Base-by-base conservation (phyloP, 2,797 vertebrate genomes). In the Cirrhinus molitorella region DNA sequence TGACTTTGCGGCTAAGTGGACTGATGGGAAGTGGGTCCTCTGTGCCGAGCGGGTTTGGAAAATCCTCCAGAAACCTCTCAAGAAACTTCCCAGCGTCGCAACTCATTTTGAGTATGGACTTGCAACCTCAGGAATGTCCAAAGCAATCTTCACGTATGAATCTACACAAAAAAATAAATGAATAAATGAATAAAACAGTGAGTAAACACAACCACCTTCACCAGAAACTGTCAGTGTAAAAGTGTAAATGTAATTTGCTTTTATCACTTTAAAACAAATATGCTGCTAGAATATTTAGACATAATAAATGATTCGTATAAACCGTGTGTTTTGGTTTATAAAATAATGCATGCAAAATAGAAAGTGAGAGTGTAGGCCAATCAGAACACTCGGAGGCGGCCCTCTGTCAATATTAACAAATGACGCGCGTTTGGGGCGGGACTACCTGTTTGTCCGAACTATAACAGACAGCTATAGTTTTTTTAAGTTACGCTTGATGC, bases 51-150 rank as follows among this genome's bases (percentile, higher is more conserved):
- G 94, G 91, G 40, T 92, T 88, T 0, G 95, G 95, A 81, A 96
- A 96, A 85, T 97, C 96, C 13, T 79, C 89, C 80, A 95, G 91
- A 74, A 98, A 91, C 12, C 77, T 73, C 4, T 86, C 79, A 85
- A 98, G 88, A 87, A 96, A 95, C 65, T 59, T 55, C 9, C 45
- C 89, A 3, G 85, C 86, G 55, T 81, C 89, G 31, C 57, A 45
- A 73, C 88, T 91, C 90, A 91, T 89, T 55, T 31, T 88, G 86
- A 16, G 13, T 19, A 28, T 17, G 28, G 28, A 53, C 28, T n/a
- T 37, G 21, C 10, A 45, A 16, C 34, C 73, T 70, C 59, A 40
- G 51, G 10, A 53, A 71, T 25, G 25, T 5, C 4, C 9, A 51
- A n/a, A 63, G 45, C 19, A 57, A 63, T 16, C 6, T 16, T 31